These are phyloP conservation scores for Galemys pyrenaicus DNA, from an alignment of 2,113 vertebrate species.

Conservation along the genomic window DNA sequence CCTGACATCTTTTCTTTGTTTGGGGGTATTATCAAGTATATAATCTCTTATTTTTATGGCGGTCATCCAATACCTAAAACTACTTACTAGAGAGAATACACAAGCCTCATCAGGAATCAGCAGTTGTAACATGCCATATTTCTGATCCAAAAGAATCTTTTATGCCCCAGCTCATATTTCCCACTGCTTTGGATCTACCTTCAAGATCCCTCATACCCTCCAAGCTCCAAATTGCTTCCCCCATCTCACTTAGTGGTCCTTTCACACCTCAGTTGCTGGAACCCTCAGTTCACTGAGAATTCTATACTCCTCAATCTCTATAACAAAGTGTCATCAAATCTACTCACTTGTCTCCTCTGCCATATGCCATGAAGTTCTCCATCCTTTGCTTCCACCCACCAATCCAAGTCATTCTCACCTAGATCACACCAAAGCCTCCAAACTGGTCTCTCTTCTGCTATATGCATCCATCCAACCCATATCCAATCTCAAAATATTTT, in stretches of 20 bases:
- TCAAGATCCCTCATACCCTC: background rate
- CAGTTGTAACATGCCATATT: background rate
- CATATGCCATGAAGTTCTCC: background rate
- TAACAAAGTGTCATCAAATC: background rate
- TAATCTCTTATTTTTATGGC: background rate
- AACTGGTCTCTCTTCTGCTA: background rate
- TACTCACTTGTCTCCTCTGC: background rate
- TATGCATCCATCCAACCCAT: background rate
- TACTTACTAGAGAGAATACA: background rate
- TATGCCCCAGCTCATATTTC: background rate
- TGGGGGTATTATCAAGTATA: background rate
- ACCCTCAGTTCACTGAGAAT: background rate
- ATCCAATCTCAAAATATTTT: background rate
- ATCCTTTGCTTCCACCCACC: background rate
- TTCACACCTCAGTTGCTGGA: background rate
- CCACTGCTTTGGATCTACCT: background rate
- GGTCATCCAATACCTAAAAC: background rate
- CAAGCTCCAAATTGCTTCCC: background rate
- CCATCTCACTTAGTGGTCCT: background rate
- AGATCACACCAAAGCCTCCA: background rate
- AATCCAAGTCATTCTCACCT: background rate
- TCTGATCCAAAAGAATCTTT: background rate
- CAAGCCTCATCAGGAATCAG: background rate
- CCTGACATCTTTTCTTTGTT: background rate
- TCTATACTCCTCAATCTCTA: background rate